Percentiles rank a stretch among this genome's conserved stretches.
phyloP scores from a whole-genome alignment of 2,888 invertebrate species.

The Ashinkailepas kermadecensis region DNA sequence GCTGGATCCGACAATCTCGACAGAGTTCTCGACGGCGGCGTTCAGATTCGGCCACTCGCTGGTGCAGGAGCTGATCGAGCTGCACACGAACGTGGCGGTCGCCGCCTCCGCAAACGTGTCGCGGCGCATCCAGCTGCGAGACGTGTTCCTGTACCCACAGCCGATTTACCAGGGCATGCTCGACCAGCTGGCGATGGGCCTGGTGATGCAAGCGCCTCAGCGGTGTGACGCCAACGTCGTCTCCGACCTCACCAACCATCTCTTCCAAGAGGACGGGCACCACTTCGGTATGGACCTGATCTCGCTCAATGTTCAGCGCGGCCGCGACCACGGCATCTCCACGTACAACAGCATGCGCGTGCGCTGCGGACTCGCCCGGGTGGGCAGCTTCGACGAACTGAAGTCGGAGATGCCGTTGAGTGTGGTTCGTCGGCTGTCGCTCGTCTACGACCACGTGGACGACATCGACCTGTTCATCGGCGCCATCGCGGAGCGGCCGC shows the following conservation, averaged over 20 bases:
- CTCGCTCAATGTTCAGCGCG: constrained; percentile 32
- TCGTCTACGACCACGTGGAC: constrained; percentile 56
- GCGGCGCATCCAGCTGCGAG: constrained; percentile 35
- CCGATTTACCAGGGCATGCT: not conserved
- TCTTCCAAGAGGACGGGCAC: constrained; percentile 28
- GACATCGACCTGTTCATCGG: constrained; percentile 79
- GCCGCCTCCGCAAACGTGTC: not conserved
- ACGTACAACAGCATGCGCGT: constrained; percentile 29
- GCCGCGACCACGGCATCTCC: constrained; percentile 29
- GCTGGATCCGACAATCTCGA: constrained; percentile 25
- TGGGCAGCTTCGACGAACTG: constrained; percentile 26
- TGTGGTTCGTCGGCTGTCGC: not conserved
- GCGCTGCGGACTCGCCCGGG: constrained; percentile 26
- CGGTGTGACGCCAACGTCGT: not conserved
- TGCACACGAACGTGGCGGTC: not conserved
- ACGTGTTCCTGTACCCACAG: not conserved
- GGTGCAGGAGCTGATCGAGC: constrained; percentile 29
- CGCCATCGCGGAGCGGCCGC: constrained; percentile 61
- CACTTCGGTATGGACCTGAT: constrained; percentile 32
- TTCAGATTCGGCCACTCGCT: constrained; percentile 32
- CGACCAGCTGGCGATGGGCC: not conserved
- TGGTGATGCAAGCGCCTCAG: not conserved
- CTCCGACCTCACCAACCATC: constrained; percentile 28
- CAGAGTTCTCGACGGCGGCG: constrained; percentile 30
- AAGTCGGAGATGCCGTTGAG: constrained; percentile 23